phyloP scores from a whole-genome alignment of 2,797 vertebrate species.

The Manis pentadactyla region DNA sequence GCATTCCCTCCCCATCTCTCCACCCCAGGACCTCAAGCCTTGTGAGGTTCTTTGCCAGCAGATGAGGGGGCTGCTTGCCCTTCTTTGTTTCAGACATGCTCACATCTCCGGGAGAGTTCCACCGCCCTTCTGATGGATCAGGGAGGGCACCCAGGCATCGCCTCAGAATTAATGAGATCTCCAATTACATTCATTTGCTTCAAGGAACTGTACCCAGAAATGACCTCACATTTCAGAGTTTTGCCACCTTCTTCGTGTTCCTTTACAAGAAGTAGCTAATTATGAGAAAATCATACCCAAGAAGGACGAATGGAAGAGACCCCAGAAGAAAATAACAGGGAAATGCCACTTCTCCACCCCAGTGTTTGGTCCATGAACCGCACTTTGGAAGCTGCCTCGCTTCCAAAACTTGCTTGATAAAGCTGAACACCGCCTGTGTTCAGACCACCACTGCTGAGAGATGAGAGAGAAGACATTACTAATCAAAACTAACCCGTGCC shows the following conservation, averaged over 20 bases:
- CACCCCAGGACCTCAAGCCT: background rate
- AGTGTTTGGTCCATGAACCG: background rate
- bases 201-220: conserved; percentile 70
- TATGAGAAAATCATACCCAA: conserved; percentile 62
- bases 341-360: background rate
- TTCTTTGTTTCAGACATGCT: conserved; percentile 68
- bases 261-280: conserved; percentile 72
- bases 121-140: conserved; percentile 51
- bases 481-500: conserved; percentile 93
- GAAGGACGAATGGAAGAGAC: conserved; percentile 63
- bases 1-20: background rate
- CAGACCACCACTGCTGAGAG: conserved; percentile 82
- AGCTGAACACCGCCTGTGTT: conserved; percentile 68
- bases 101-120: conserved; percentile 61
- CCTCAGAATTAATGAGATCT: conserved; percentile 82
- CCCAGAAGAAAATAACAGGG: conserved; percentile 51
- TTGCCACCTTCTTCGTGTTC: background rate
- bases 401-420: background rate
- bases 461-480: conserved; percentile 86
- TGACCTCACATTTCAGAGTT: conserved; percentile 63
- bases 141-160: conserved; percentile 72
- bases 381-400: conserved; percentile 54
- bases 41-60: background rate
- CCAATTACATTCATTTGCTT: conserved; percentile 83
- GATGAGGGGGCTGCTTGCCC: conserved; percentile 28